Evolutionary conservation across 2,797 vertebrate genomes (phyloP), one percentile per base, ranked within the genome.

Genomic region (Cuculus canorus): DNA sequence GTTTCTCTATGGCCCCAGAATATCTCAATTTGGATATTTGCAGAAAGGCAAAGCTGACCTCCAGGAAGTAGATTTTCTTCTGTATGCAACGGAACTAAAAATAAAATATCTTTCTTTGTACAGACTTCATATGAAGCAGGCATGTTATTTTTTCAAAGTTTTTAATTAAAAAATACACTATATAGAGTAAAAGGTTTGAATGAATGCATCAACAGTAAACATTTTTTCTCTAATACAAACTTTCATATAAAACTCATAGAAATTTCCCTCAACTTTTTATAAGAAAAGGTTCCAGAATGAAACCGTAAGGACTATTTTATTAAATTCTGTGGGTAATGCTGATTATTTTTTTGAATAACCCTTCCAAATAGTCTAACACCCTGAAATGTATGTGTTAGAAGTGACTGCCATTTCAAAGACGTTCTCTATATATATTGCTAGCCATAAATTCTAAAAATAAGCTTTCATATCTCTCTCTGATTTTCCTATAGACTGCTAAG

Each of bases 401-500:
- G 13, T 66, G 59, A 65, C 43, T 95, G 56, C 30, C 60, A 64
- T 95, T 92, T 93, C 90, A 95, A 93, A 95, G 81, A 41, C 9
- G 60, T 84, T 63, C 25, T 79, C 47, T 65, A 17, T 72, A 2
- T 72, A 66, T 60, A 68, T 93, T 92, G 25, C 28, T 80, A 84
- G 39, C 56, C 37, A 61, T 91, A 68, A 70, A 73, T 85, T 86
- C 68, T 63, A 92, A 96, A 95, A 92, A 71, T 80, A 88, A 85
- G 33, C 68, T 90, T 95, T 95, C 72, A 86, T 94, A 63, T 92
- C 37, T 63, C 11, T 43, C 65, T 82, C 66, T 77, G 82, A 69
- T 73, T 94, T 82, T 95, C 60, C 45, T 60, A 41, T 33, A 57
- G 70, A 41, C 70, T 79, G 70, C 50, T 79, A 66, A 79, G 80